Conservation (phyloP, 2,888 invertebrate genomes). For the Athetis lepigone region DNA sequence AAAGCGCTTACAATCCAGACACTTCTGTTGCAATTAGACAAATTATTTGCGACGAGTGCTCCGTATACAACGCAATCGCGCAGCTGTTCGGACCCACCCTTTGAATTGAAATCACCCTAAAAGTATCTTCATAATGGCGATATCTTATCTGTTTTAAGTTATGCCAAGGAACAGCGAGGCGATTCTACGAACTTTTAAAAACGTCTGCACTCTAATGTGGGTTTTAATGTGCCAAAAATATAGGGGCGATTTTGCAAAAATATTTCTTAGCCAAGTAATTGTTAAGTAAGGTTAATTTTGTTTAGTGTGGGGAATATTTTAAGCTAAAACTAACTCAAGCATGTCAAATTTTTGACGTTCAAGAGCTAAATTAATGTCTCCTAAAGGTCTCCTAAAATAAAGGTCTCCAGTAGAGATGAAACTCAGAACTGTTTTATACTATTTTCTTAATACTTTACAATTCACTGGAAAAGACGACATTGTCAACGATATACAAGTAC, state of each 20-base stretch:
- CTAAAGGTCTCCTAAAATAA: too few species aligned
- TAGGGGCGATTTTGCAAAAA: too few species aligned
- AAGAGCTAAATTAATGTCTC: too few species aligned
- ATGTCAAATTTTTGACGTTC: too few species aligned
- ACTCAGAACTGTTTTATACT: not conserved
- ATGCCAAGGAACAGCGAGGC: conserved; percentile 6
- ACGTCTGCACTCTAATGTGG: not conserved
- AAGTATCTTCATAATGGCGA: not conserved
- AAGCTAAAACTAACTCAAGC: too few species aligned
- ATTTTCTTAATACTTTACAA: not conserved
- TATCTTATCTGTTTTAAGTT: conserved; percentile 33
- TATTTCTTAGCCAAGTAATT: too few species aligned
- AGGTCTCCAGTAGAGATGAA: too few species aligned
- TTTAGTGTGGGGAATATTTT: too few species aligned
- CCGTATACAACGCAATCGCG: conserved; percentile 9
- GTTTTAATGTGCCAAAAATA: too few species aligned
- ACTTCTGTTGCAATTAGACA: not conserved
- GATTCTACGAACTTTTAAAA: not conserved
- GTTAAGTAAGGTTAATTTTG: too few species aligned
- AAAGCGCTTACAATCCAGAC: not conserved
- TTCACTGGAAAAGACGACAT: not conserved
- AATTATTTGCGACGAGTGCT: not conserved
- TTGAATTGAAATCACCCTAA: conserved; percentile 33
- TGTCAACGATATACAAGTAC: not conserved
- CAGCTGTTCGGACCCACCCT: conserved; percentile 44